phyloP scores from a whole-genome alignment of 2,888 invertebrate species.

The Ischnura elegans region DNA sequence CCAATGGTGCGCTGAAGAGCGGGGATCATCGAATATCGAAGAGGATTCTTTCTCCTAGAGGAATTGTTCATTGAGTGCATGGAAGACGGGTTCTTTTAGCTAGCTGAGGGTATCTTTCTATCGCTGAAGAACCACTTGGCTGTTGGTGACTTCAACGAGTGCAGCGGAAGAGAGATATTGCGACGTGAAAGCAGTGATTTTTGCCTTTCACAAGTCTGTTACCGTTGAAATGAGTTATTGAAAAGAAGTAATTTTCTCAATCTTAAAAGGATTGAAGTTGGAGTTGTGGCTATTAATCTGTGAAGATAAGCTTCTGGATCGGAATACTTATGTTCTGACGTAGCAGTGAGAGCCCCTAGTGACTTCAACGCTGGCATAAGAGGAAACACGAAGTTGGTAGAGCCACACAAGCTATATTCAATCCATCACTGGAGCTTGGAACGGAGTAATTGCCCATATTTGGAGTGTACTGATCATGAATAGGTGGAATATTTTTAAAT shows the following conservation, averaged over 20 bases:
- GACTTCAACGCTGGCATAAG: neutral
- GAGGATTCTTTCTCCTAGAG: neutral
- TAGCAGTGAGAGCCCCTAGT: neutral
- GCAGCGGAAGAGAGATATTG: neutral
- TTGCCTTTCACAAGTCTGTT: neutral
- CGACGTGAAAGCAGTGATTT: neutral
- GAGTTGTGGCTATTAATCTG: neutral
- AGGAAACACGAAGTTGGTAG: neutral
- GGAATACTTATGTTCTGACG: too few relatives aligned
- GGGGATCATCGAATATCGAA: neutral
- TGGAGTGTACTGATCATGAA: neutral
- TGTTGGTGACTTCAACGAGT: constrained; percentile 18
- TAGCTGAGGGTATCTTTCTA: neutral
- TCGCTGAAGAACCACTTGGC: neutral
- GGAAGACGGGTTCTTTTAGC: neutral
- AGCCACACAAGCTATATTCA: neutral
- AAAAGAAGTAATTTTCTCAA: neutral
- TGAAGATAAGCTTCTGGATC: too few relatives aligned
- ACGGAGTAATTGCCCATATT: too few relatives aligned
- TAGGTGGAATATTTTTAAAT: too few relatives aligned
- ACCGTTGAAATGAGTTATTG: neutral
- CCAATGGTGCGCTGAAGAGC: neutral
- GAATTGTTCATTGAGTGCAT: neutral
- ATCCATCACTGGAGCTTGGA: neutral
- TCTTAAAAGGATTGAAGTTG: neutral